Base-by-base conservation (phyloP, 1,140 invertebrate species). In the Drosophila truncata region DNA sequence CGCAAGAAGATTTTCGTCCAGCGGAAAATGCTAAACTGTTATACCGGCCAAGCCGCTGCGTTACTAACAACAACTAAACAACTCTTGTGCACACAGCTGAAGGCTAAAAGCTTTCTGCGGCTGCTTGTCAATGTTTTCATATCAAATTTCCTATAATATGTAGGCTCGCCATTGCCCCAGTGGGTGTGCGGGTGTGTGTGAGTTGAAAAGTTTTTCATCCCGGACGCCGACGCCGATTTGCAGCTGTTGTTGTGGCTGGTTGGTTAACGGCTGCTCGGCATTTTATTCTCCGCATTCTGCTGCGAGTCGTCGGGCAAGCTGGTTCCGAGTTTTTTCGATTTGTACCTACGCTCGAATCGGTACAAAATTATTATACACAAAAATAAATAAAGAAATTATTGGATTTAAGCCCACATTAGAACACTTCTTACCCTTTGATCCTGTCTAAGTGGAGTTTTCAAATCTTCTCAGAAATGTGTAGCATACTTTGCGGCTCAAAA, bases 271-370 rank as follows among this genome's bases (percentile, higher is more conserved):
- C 33, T 46, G 47, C 37, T 61, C 66, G 37, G 57, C 52, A 37
- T 25, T 78, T 52, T 29, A 33, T 74, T 60, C 49, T 60, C 62
- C 29, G 72, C 83, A 86, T 87, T 87, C 79, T 73, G 80, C 72
- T 65, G 83, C 82, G 71, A 87, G 83, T 79, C 64, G 83, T 87
- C 70, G 82, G 80, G 49, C 63, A 78, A 60, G 79, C 71, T 57
- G 73, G 60, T 70, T 70, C 64, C 49, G 61, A 64, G 42, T 61
- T 33, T 18, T 20, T 58, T 90, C 64, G 58, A 77, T 87, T 75
- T 77, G 18, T 47, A 39, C 23, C 71, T 76, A 76, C 54, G 54
- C 61, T 82, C 35, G 23, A 69, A 54, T 25, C 50, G 50, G 47
- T 49, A 29, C 44, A 13, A 18, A 20, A 5, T 39, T 50, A 37